Evolutionary conservation across 1,140 invertebrate species (phyloP).

Genomic region (Zophobas morio): DNA sequence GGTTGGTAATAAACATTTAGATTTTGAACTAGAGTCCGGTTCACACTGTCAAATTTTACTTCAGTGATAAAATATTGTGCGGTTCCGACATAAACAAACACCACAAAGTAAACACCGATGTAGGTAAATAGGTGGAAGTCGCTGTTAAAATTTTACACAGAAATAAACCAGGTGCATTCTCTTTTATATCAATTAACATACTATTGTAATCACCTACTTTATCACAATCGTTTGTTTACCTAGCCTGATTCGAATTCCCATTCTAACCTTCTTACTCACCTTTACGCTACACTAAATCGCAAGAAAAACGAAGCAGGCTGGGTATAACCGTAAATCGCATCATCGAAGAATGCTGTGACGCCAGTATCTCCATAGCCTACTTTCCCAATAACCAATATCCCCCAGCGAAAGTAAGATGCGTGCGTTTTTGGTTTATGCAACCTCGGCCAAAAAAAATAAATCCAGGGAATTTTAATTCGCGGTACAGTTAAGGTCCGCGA

Average conservation of each 20-base stretch:
- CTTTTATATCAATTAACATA: constrained; percentile 25
- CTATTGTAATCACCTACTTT: constrained; percentile 21
- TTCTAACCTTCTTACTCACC: constrained; percentile 3
- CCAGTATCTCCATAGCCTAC: constrained; percentile 29
- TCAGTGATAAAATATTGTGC: no score
- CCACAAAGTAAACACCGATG: neutral
- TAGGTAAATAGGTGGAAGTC: constrained; percentile 20
- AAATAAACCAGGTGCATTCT: constrained; percentile 28
- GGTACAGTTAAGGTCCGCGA: constrained; percentile 11
- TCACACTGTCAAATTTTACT: no score
- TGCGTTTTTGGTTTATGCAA: no score
- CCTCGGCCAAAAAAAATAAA: no score
- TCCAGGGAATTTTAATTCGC: neutral
- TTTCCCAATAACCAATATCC: constrained; percentile 12
- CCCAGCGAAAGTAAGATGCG: constrained; percentile 29
- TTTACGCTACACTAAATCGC: no score
- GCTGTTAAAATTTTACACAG: neutral
- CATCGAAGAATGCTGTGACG: constrained; percentile 29
- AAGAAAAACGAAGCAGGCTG: no score
- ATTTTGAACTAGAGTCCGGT: no score
- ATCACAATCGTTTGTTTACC: constrained; percentile 14
- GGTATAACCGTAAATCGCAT: constrained; percentile 28
- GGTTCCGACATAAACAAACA: constrained; percentile 1
- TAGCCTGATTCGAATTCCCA: constrained; percentile 25
- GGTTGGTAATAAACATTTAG: no score